Conservation (phyloP, 1,140 invertebrate species). For the Dolichoris vasculosae region DNA sequence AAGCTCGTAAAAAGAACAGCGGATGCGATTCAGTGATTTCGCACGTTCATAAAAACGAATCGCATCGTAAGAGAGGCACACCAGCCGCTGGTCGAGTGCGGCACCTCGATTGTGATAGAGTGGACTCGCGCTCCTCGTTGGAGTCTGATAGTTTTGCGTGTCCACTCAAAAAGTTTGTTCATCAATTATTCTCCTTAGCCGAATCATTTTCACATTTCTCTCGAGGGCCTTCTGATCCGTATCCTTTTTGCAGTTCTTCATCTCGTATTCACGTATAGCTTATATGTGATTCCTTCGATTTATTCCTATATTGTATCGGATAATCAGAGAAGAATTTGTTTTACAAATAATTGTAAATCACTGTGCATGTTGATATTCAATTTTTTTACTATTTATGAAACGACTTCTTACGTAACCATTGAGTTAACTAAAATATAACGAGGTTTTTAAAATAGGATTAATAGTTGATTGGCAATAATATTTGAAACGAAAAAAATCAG, state of each 20-base stretch:
- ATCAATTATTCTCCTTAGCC: slow-evolving; percentile 14
- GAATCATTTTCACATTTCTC: slow-evolving; percentile 7
- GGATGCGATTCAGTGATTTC: neutral
- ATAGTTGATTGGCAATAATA: neutral
- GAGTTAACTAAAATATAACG: neutral
- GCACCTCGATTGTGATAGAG: slow-evolving; percentile 54
- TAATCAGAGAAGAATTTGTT: neutral
- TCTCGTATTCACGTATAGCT: neutral
- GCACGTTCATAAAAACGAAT: neutral
- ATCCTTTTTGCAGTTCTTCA: neutral
- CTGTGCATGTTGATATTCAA: neutral
- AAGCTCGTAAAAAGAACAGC: neutral
- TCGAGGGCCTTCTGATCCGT: neutral
- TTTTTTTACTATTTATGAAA: neutral
- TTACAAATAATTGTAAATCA: neutral
- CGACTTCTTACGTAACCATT: neutral
- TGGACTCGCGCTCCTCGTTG: slow-evolving; percentile 15
- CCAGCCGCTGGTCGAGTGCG: slow-evolving; percentile 34
- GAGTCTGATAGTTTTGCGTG: slow-evolving; percentile 6
- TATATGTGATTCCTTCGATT: neutral
- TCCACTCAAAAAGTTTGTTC: slow-evolving; percentile 48
- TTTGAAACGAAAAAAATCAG: neutral
- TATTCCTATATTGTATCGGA: neutral
- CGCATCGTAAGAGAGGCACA: slow-evolving; percentile 1
- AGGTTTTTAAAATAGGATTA: neutral